Evolutionary conservation across 92 coral and sea anemone genomes (phyloP).

Genomic region (Phenganax subtilis): DNA sequence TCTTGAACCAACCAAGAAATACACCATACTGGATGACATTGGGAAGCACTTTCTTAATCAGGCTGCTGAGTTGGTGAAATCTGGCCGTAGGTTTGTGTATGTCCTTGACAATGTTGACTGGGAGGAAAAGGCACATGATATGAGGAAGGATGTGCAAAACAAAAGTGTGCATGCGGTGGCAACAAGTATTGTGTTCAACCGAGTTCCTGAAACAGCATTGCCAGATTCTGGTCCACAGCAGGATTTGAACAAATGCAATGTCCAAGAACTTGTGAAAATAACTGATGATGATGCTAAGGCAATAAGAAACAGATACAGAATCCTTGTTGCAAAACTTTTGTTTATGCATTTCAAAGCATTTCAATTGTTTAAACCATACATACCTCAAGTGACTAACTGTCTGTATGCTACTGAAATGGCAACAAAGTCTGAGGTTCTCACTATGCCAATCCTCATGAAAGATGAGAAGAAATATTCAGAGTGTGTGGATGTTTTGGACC

Average conservation of each 20-base stretch:
- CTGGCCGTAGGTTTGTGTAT: slow-evolving; percentile 30
- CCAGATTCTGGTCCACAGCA: slow-evolving; percentile 40
- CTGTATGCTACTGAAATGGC: slow-evolving; percentile 5
- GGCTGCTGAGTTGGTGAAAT: slow-evolving; percentile 34
- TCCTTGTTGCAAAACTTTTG: slow-evolving; percentile 11
- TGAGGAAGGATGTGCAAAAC: slow-evolving; percentile 45
- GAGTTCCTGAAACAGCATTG: slow-evolving; percentile 37
- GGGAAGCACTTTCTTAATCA: slow-evolving; percentile 46
- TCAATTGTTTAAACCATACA: not conserved
- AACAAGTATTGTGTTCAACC: slow-evolving; percentile 38
- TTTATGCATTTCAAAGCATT: slow-evolving; percentile 5
- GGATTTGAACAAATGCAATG: slow-evolving; percentile 24
- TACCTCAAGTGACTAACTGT: not conserved
- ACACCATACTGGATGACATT: slow-evolving; percentile 41
- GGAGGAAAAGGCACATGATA: slow-evolving; percentile 50
- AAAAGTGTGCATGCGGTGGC: slow-evolving; percentile 47
- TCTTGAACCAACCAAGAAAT: slow-evolving; percentile 50
- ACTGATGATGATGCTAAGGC: not conserved
- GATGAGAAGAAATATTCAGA: slow-evolving; percentile 25
- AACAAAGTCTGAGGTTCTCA: slow-evolving; percentile 1
- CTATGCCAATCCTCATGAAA: slow-evolving; percentile 21
- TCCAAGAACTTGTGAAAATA: not conserved
- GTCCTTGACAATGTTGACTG: slow-evolving; percentile 53
- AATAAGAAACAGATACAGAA: slow-evolving; percentile 10
- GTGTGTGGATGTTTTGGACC: slow-evolving; percentile 25